Base-by-base conservation (phyloP, 2,113 vertebrate genomes). In the Elgaria multicarinata region DNA sequence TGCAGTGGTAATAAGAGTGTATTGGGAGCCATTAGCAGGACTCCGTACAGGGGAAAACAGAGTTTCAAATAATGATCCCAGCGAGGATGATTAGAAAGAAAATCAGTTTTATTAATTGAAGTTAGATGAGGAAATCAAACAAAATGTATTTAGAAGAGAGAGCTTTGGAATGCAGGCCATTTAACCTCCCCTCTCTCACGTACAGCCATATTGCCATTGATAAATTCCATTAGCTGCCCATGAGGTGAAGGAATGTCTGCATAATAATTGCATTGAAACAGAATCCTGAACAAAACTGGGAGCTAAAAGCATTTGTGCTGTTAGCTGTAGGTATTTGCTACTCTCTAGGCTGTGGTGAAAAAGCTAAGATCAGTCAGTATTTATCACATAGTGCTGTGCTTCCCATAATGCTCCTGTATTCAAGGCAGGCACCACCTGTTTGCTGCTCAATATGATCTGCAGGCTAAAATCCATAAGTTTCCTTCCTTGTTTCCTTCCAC, bases 71-170 rank as follows among this genome's bases (percentile, higher is more conserved):
- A 64, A 67, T 6, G 26, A 76, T 83, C 72, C 80, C 79, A 31
- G 16, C 2, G 80, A 67, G 86, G 20, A 18, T 91, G 28, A 87
- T 91, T 91, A 91, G 39, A 55, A 77, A 50, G 26, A 44, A 83
- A 67, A 67, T 64, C 2, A 69, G 18, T 26, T 69, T 20, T 3
- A 46, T 20, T 69, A 55, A 84, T 78, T 58, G 9, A 78, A 31
- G 62, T 58, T 87, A 42, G 31, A 66, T 5, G 10, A 66, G 39
- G 7, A 67, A 84, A 14, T 3, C 22, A 53, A 39, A 46, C 5
- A 75, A 14, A 7, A 36, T 64, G 14, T 0, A 2, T 22, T 24
- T 31, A 3, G 16, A 46, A 71, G 7, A 22, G 2, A 64, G 16
- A 46, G 14, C 26, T 42, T 64, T 64, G 22, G 12, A 33, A 28